phyloP scores from a whole-genome alignment of 2,888 invertebrate species.

The Crepidodera aurea region DNA sequence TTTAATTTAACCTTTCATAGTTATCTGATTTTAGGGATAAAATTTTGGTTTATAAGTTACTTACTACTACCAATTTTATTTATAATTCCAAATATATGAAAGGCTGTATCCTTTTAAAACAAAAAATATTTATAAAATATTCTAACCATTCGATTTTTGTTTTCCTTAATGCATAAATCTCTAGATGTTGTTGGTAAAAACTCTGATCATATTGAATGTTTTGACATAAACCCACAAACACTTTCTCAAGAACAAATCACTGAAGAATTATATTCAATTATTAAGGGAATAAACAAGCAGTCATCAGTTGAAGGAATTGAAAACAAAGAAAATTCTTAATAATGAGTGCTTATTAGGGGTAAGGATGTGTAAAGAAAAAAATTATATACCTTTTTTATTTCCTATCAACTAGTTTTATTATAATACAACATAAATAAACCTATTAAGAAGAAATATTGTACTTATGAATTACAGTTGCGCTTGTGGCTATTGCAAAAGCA shows the following conservation, averaged over 20 bases:
- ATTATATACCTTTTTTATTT: too few relatives aligned
- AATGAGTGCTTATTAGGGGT: background rate
- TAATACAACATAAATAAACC: background rate
- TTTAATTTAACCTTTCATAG: background rate
- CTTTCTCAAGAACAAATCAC: slow-evolving; percentile 24
- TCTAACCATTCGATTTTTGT: background rate
- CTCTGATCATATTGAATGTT: slow-evolving; percentile 16
- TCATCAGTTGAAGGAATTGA: too few relatives aligned
- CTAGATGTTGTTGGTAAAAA: slow-evolving; percentile 26
- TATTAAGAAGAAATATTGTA: slow-evolving; percentile 26
- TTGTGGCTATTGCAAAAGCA: slow-evolving; percentile 40
- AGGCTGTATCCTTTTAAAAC: slow-evolving; percentile 37
- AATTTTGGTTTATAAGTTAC: slow-evolving; percentile 30
- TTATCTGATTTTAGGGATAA: slow-evolving; percentile 26
- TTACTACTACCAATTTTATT: slow-evolving; percentile 28
- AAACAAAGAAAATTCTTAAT: background rate
- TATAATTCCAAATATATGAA: slow-evolving; percentile 15
- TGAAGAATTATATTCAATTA: slow-evolving; percentile 20
- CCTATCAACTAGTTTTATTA: too few relatives aligned
- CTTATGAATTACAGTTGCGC: slow-evolving; percentile 43
- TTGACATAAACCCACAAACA: slow-evolving; percentile 23
- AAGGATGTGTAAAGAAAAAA: too few relatives aligned
- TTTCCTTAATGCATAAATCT: slow-evolving; percentile 28
- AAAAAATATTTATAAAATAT: background rate
- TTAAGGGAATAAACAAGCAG: slow-evolving; percentile 9